These are phyloP conservation scores for Drosophila eohydei DNA, from an alignment of 2,888 invertebrate genomes.

Conservation along the genomic window DNA sequence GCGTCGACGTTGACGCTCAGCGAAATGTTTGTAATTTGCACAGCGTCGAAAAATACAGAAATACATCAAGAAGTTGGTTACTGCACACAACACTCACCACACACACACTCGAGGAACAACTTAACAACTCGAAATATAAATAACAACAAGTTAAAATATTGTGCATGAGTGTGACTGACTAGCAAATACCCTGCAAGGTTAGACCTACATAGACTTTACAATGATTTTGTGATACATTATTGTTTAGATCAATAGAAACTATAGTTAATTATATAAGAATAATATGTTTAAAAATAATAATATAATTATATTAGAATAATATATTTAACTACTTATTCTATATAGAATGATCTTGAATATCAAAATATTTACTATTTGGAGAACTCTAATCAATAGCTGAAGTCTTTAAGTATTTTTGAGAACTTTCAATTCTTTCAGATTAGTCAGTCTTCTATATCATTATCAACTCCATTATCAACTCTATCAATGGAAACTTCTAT, in stretches of 20 bases:
- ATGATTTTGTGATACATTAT: not conserved
- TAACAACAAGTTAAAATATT: not conserved
- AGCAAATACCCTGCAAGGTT: not conserved
- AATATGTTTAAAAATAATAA: not conserved
- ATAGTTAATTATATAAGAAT: too few species aligned
- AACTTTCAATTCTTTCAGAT: too few species aligned
- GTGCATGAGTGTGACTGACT: not conserved
- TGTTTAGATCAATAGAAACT: not conserved
- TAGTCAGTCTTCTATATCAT: too few species aligned
- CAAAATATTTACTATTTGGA: not conserved
- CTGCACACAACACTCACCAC: constrained; percentile 10
- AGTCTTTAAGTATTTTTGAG: too few species aligned
- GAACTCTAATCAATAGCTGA: too few species aligned
- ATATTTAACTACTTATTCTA: not conserved
- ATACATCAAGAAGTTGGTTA: constrained; percentile 26
- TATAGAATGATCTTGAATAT: not conserved
- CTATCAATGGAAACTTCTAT: not conserved
- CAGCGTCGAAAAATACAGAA: constrained; percentile 22
- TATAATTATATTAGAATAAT: not conserved
- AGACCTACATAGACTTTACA: too few species aligned
- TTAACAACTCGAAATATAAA: constrained; percentile 16
- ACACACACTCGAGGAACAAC: constrained; percentile 10
- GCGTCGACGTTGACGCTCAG: constrained; percentile 27
- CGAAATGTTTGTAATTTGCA: constrained; percentile 46
- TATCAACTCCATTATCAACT: too few species aligned